Percentiles rank a stretch among this genome's conserved stretches.
phyloP scores from a whole-genome alignment of 2,113 vertebrate species.

The Perca flavescens region DNA sequence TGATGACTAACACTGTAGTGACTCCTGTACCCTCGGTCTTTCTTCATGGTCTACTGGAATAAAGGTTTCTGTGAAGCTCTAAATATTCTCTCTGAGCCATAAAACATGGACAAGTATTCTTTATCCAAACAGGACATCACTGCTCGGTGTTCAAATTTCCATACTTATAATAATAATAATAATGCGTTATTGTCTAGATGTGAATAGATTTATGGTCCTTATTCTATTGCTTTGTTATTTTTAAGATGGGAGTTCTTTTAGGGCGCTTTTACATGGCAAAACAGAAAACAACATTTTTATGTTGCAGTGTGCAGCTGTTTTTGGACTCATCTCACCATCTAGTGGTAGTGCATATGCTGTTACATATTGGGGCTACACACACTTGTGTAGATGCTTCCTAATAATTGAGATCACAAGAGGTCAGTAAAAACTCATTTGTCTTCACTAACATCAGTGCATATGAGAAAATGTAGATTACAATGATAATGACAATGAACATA shows the following conservation, averaged over 20 bases:
- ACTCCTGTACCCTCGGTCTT: conserved; percentile 19
- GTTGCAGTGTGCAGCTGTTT: conserved; percentile 14
- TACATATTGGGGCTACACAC: neutral
- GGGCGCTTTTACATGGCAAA: conserved; percentile 9
- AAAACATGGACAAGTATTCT: conserved; percentile 25
- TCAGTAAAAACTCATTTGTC: conserved; percentile 20
- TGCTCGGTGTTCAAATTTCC: neutral
- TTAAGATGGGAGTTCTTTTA: conserved; percentile 2
- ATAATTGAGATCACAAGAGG: conserved; percentile 19
- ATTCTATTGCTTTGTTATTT: conserved; percentile 21
- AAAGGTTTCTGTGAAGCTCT: conserved; percentile 12
- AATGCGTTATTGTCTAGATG: neutral
- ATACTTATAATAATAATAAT: neutral
- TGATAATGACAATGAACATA: neutral
- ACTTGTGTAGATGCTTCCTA: neutral
- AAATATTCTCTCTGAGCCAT: conserved; percentile 16
- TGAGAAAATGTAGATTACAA: neutral
- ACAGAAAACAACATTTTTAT: neutral
- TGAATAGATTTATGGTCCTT: neutral
- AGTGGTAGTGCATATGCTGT: conserved; percentile 67
- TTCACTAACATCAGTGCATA: conserved; percentile 2
- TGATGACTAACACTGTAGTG: conserved; percentile 71
- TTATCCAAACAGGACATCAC: conserved; percentile 13
- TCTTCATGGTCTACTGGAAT: conserved; percentile 9
- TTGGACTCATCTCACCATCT: conserved; percentile 78